Base-by-base conservation (phyloP, 2,797 vertebrate species). In the Lacerta agilis region DNA sequence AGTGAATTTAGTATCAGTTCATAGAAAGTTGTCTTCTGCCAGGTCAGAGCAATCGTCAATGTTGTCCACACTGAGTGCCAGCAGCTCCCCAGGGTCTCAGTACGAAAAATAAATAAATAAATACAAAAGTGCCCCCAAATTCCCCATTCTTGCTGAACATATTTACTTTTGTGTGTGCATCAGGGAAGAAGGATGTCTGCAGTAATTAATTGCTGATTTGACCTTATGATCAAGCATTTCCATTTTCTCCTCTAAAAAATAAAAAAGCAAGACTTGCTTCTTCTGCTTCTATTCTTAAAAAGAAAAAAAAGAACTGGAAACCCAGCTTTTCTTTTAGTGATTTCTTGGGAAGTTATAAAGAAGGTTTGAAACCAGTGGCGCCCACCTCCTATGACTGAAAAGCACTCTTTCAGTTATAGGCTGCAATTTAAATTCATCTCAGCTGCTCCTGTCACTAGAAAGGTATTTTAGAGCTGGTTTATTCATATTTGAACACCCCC, bases 371-470 rank as follows among this genome's bases (percentile, higher is more conserved):
- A 85, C 77, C 72, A 83, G 79, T 33, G 36, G 91, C 93, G 91
- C 93, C 92, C 91, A 92, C 94, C 94, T 94, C 92, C 91, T 91
- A 77, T 89, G 82, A 94, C 91, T 93, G 93, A 91, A 91, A 94
- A 89, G 94, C 92, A 93, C 95, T 94, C 92, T 94, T 92, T 94
- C 87, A 91, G 92, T 93, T 96, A 92, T 94, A 95, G 94, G 94
- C 91, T 93, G 95, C 95, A 95, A 95, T 96, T 96, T 94, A 95
- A 95, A 96, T 95, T 96, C 94, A 94, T 91, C 94, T 94, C 94
- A 95, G 93, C 91, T 89, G 25, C 94, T 92, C 92, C 95, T 94
- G 95, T 95, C 95, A 94, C 92, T 92, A 93, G 95, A 94, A 91
- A 94, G 94, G 94, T 94, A 93, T 93, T 95, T 94, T 95, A 95